These are phyloP conservation scores for Stomatorhinus ivindoensis DNA, from an alignment of 2,113 vertebrate genomes.

Conservation along the genomic window DNA sequence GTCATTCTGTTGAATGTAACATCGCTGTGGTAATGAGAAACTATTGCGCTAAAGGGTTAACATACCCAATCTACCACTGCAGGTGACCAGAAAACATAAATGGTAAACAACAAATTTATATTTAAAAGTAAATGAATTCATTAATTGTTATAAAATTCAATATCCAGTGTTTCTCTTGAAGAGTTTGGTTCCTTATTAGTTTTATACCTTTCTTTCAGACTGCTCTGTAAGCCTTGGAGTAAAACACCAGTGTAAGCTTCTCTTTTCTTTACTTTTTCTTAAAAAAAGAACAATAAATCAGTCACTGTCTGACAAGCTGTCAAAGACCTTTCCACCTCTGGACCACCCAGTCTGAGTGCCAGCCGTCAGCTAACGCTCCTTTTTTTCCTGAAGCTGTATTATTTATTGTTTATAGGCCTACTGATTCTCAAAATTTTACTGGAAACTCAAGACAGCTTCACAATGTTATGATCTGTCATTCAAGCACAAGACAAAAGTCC, in stretches of 20 bases:
- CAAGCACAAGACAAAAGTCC: not conserved
- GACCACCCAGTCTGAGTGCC: constrained; percentile 17
- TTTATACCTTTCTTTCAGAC: not conserved
- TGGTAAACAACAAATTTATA: not conserved
- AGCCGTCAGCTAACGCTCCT: not conserved
- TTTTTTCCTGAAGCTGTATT: not conserved
- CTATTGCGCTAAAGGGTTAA: not conserved
- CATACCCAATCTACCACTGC: not conserved
- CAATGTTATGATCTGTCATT: not conserved
- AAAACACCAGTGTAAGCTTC: not conserved
- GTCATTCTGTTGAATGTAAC: not conserved
- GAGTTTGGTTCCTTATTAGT: not conserved
- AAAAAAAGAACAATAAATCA: constrained; percentile 5
- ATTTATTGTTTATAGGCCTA: not conserved
- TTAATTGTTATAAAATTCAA: not conserved
- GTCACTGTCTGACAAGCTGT: constrained; percentile 12
- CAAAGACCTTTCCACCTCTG: constrained; percentile 6
- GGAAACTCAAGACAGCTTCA: not conserved
- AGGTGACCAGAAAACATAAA: not conserved
- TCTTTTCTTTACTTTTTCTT: not conserved
- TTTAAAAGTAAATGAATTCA: not conserved
- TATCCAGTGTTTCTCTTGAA: not conserved
- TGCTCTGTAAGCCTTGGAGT: not conserved
- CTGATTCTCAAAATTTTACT: not conserved
- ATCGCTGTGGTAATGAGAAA: not conserved